A percentile compares a stretch with the other conserved stretches of the same genome.
Evolutionary conservation across 2,888 invertebrate genomes (phyloP).

Genomic region (Tenthredo mesomela): DNA sequence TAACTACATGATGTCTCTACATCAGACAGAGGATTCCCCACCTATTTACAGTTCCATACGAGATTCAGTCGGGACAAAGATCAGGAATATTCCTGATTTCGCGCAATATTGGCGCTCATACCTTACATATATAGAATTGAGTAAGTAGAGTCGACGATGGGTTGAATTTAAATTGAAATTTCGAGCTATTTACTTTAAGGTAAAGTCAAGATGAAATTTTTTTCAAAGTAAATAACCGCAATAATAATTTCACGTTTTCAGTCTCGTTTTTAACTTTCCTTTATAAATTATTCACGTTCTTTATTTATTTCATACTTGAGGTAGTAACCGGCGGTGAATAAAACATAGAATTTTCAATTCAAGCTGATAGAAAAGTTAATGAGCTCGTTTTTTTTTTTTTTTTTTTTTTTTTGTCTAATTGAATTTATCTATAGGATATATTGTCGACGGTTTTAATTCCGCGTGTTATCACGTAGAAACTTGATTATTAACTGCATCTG

Average conservation of each 20-base stretch:
- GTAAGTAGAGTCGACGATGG: not conserved
- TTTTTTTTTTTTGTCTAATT: not conserved
- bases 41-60: not conserved
- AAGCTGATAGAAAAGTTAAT: not conserved
- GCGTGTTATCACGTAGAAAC: not conserved
- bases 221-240: not conserved
- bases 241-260: not conserved
- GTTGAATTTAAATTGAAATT: slow-evolving; percentile 7
- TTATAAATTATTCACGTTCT: not conserved
- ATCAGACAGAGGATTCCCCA: not conserved
- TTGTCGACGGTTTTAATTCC: not conserved
- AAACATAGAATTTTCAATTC: not conserved
- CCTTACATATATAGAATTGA: not conserved
- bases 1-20: not conserved
- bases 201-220: not conserved
- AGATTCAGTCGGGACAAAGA: not conserved
- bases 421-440: not conserved
- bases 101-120: not conserved
- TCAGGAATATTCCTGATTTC: not conserved
- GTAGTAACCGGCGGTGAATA: not conserved
- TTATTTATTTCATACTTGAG: not conserved
- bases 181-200: not conserved
- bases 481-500: not conserved
- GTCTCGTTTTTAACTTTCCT: not conserved
- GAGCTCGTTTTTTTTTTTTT: not conserved